Evolutionary conservation across 1,140 invertebrate species (phyloP).

Genomic region (Mya arenaria): DNA sequence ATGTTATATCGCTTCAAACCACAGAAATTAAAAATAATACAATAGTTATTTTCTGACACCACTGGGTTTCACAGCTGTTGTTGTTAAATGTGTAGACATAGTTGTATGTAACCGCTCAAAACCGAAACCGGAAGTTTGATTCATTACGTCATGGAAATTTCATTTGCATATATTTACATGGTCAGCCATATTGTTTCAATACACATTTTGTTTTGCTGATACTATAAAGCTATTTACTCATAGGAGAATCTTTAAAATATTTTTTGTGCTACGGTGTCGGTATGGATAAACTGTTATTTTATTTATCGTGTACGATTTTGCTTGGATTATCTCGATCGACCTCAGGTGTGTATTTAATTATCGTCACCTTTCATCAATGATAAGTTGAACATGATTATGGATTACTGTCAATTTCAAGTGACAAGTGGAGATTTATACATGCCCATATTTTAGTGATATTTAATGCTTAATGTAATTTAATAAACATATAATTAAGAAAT

Average conservation of each 20-base stretch:
- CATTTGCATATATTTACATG: slow-evolving; percentile 49
- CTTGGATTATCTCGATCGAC: slow-evolving; percentile 16
- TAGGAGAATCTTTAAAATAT: background rate
- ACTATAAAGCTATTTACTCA: background rate
- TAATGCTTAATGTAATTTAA: background rate
- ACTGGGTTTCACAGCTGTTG: too few species aligned
- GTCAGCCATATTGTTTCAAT: slow-evolving; percentile 39
- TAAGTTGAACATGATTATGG: background rate
- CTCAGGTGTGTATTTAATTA: slow-evolving; percentile 6
- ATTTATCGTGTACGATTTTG: background rate
- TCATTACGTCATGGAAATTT: slow-evolving; percentile 2
- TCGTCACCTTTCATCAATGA: background rate
- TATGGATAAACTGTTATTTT: slow-evolving; percentile 20
- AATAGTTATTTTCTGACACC: too few species aligned
- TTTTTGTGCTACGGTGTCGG: slow-evolving; percentile 12
- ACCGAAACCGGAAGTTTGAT: slow-evolving; percentile 36
- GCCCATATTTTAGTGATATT: background rate
- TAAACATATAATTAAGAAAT: background rate
- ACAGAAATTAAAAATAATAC: too few species aligned
- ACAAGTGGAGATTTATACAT: background rate
- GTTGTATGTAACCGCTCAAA: too few species aligned
- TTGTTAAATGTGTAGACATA: too few species aligned
- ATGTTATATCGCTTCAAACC: too few species aligned
- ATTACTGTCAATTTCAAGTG: background rate
- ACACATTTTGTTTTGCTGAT: slow-evolving; percentile 16